These are phyloP conservation scores for Bubo scandiacus DNA, from an alignment of 2,113 vertebrate genomes.

Conservation along the genomic window DNA sequence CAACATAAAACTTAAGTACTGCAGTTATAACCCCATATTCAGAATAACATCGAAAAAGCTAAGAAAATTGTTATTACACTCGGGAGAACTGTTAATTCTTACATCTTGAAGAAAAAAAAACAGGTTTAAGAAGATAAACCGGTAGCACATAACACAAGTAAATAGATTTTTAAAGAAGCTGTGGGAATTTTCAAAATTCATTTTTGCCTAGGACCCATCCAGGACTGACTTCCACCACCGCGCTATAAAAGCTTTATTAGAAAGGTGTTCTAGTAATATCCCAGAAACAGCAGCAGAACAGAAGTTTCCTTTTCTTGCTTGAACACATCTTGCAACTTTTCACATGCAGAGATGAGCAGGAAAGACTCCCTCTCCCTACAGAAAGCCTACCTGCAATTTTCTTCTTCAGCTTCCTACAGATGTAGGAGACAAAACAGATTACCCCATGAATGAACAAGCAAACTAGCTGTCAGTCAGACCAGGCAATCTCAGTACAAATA, in stretches of 20 bases:
- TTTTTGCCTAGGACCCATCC: not conserved
- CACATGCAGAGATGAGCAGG: not conserved
- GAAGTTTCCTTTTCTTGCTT: not conserved
- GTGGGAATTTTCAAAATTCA: not conserved
- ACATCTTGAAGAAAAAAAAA: not conserved
- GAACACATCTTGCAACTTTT: not conserved
- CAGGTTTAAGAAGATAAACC: not conserved
- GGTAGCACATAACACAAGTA: not conserved
- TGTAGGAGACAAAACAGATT: slow-evolving; percentile 41
- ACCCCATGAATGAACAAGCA: slow-evolving; percentile 31
- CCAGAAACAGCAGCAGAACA: not conserved
- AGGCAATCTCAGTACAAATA: slow-evolving; percentile 28
- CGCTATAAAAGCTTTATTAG: not conserved
- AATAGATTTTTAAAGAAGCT: slow-evolving; percentile 1
- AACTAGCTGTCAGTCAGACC: slow-evolving; percentile 37
- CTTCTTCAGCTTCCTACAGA: slow-evolving; percentile 10
- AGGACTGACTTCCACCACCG: not conserved
- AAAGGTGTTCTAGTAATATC: not conserved
- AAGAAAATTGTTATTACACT: not conserved
- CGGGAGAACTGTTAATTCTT: not conserved
- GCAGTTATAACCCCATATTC: slow-evolving; percentile 10
- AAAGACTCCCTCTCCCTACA: not conserved
- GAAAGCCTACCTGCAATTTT: slow-evolving; percentile 19
- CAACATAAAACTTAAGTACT: slow-evolving; percentile 12
- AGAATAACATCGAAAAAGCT: slow-evolving; percentile 3